Evolutionary conservation across 2,888 invertebrate species (phyloP), one percentile per base, ranked within the genome.

Genomic region (Horisme vitalbata): DNA sequence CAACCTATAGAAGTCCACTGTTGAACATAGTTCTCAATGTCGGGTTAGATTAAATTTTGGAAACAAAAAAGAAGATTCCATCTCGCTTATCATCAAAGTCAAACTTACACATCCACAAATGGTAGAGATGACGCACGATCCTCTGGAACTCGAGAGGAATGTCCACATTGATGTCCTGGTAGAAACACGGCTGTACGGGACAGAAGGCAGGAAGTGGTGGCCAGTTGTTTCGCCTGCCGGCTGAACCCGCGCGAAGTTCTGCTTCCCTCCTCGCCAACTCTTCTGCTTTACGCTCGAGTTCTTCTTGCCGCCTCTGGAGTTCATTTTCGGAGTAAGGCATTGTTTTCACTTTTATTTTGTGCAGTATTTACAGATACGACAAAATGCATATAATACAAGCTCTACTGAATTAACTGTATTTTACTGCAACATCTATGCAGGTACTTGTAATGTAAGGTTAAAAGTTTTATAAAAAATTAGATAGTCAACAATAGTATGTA

Each of bases 91-190:
- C n/a, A n/a, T n/a, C 24, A 10, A 7, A 31, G n/a, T 13, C 8
- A 28, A 63, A 95, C 97, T 93, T 91, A 99, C 97, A 96, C 91
- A 98, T 95, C 99, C 99, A 99, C 59, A 98, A 91, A 79, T 98
- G 97, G 80, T 99, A 99, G 47, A 99, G 91, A 74, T 97, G 94
- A 61, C 97, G 94, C 21, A 99, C 99, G 65, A 98, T 94, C 82
- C 95, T 95, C 84, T 99, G 99, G 89, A 99, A 99, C 81, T 99
- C 98, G 34, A 96, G 91, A 13, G 99, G 98, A 79, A 99, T 99
- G 78, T 99, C 99, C 32, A 99, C 96, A 79, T 97, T 97, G 65
- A 99, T 98, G 83, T 99, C 99, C 91, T 99, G 99, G 84, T 99
- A 99, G 90, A 99, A 99, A 83, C 99, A 99, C 0, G 99, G 99